phyloP scores from a whole-genome alignment of 2,797 vertebrate species.

The Onychomys torridus region DNA sequence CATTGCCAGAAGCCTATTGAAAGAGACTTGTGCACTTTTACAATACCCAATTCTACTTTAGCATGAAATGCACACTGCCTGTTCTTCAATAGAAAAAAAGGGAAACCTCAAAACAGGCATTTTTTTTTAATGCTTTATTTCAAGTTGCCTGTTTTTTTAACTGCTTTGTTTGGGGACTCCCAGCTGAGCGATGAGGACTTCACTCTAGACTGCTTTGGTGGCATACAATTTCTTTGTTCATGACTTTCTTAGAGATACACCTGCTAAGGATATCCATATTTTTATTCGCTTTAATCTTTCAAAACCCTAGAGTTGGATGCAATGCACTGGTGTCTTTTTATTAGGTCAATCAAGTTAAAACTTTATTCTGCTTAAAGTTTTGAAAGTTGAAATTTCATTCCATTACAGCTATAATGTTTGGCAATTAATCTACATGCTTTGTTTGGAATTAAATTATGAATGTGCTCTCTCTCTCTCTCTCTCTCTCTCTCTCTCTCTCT shows the following conservation, averaged over 20 bases:
- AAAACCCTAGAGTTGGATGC: slow-evolving; percentile 38
- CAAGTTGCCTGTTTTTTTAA: slow-evolving; percentile 63
- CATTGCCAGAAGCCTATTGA: neutral
- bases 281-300: slow-evolving; percentile 71
- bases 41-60: neutral
- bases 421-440: neutral
- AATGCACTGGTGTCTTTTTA: slow-evolving; percentile 46
- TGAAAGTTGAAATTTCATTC: slow-evolving; percentile 55
- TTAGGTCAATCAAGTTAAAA: slow-evolving; percentile 67
- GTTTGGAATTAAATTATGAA: slow-evolving; percentile 23
- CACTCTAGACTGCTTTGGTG: slow-evolving; percentile 43
- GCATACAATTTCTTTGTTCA: slow-evolving; percentile 60
- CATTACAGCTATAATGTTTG: neutral
- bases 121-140: slow-evolving; percentile 57
- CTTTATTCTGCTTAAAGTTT: slow-evolving; percentile 63
- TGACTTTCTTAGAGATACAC: slow-evolving; percentile 45
- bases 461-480: too few species aligned
- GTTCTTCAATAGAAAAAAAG: neutral
- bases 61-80: neutral
- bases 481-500: too few species aligned
- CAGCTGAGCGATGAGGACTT: slow-evolving; percentile 16
- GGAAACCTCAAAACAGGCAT: neutral
- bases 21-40: slow-evolving; percentile 12
- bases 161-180: slow-evolving; percentile 57
- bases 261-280: slow-evolving; percentile 22